Base-by-base conservation (phyloP, 2,797 vertebrate species). In the Myotis myotis region DNA sequence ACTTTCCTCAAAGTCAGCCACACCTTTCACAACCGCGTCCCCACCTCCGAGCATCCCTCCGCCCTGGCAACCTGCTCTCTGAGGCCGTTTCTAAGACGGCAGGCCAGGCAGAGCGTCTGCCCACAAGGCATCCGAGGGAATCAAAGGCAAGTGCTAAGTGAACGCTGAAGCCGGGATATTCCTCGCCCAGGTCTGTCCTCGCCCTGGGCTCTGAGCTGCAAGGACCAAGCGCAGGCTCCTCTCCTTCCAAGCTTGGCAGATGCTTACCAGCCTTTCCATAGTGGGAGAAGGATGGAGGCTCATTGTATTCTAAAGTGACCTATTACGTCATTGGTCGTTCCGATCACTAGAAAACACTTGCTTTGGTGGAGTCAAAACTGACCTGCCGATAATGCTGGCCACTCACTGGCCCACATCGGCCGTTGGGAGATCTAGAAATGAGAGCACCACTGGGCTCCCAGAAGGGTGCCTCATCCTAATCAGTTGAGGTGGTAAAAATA, bases 351-450 rank as follows among this genome's bases (percentile, higher is more conserved):
- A 81, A 94, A 87, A 72, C 3, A 11, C 19, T 91, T 71, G 41
- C 68, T 90, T 41, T n/a, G 2, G 22, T 25, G 76, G 75, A 84
- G 47, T 94, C 53, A 84, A 86, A 95, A 71, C 44, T 13, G 16
- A 28, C 47, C 55, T 87, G 44, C 41, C 79, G 36, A 25, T 92
- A 28, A 47, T 51, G 53, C 25, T 5, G 1, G 57, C 84, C 66
- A 89, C 86, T 33, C 33, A 33, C n/a, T 74, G 83, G 76, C 89
- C 64, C 75, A 76, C 74, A 87, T 79, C 71, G 90, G 95, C 86
- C 84, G 91, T 92, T 78, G 38, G 78, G 83, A 88, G 36, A 47
- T 51, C 68, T 88, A 49, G 22, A 92, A 89, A 91, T 41, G 78
- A 90, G 85, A 79, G 38, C 64, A 83, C 66, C 44, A 55, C 66